These are phyloP conservation scores for Otolemur garnettii DNA, from an alignment of 2,113 vertebrate species.

Conservation along the genomic window DNA sequence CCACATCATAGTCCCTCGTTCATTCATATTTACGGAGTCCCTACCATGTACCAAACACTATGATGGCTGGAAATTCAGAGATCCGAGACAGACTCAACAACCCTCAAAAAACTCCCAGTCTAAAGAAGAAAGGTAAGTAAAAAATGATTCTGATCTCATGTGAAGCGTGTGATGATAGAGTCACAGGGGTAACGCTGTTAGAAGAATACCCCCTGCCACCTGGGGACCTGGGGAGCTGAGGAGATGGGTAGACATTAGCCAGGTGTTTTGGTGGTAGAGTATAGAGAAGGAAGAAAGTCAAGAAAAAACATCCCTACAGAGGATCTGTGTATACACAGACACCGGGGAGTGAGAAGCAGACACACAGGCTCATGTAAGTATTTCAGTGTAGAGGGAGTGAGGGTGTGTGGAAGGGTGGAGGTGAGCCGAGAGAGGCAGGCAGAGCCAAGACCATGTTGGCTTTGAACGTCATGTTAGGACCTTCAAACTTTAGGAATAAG, in stretches of 20 bases:
- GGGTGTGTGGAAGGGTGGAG: not conserved
- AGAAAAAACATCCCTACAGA: not conserved
- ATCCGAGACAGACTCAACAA: not conserved
- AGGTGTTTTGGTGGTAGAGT: not conserved
- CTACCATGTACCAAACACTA: not conserved
- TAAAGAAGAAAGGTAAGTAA: not conserved
- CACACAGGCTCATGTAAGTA: too few relatives aligned
- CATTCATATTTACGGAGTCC: not conserved
- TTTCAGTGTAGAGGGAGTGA: not conserved
- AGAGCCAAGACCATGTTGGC: not conserved
- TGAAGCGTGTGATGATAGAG: not conserved
- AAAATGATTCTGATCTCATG: not conserved
- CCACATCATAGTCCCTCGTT: not conserved
- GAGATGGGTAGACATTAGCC: not conserved
- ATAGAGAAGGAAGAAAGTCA: not conserved
- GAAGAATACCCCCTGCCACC: too few relatives aligned
- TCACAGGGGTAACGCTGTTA: not conserved
- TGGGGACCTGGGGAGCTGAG: not conserved
- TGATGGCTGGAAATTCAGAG: conserved; percentile 10
- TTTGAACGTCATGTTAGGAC: not conserved
- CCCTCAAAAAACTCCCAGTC: not conserved
- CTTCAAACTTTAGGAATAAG: not conserved
- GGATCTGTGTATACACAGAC: not conserved
- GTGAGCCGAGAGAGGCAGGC: not conserved
- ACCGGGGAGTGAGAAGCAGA: not conserved